Evolutionary conservation across 2,888 invertebrate genomes (phyloP).

Genomic region (Rosalia funebris): DNA sequence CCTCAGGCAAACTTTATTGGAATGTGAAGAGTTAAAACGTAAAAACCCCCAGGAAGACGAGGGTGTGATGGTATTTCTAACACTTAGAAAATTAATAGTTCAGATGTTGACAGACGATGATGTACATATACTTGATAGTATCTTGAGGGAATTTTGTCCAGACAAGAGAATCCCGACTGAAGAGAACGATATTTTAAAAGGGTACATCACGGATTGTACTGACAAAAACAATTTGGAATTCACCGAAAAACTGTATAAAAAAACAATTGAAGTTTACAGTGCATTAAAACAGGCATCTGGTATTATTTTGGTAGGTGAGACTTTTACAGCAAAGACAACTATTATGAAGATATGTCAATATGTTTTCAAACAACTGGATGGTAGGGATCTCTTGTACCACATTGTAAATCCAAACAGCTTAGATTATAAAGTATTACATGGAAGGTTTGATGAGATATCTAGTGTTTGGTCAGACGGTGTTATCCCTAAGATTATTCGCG

Average conservation of each 20-base stretch:
- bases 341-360: slow-evolving; percentile 78
- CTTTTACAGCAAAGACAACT: slow-evolving; percentile 81
- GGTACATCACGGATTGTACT: slow-evolving; percentile 71
- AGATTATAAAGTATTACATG: slow-evolving; percentile 87
- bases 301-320: slow-evolving; percentile 86
- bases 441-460: slow-evolving; percentile 81
- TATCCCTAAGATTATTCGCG: slow-evolving; percentile 79
- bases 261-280: slow-evolving; percentile 86
- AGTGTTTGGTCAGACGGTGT: slow-evolving; percentile 90
- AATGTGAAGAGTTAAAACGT: slow-evolving; percentile 81
- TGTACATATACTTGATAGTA: slow-evolving; percentile 81
- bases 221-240: slow-evolving; percentile 75
- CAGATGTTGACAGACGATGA: slow-evolving; percentile 88
- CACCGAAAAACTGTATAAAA: slow-evolving; percentile 75
- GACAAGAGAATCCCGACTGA: slow-evolving; percentile 67
- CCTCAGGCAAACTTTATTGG: slow-evolving; percentile 81
- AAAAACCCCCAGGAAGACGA: slow-evolving; percentile 78
- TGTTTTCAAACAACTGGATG: slow-evolving; percentile 62
- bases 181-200: slow-evolving; percentile 20
- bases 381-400: slow-evolving; percentile 25
- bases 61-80: slow-evolving; percentile 75
- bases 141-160: slow-evolving; percentile 89
- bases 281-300: slow-evolving; percentile 86
- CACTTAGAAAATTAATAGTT: slow-evolving; percentile 81
- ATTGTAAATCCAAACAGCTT: slow-evolving; percentile 87